Conservation (phyloP, 2,888 invertebrate species). For the Sphaerophoria taeniata region DNA sequence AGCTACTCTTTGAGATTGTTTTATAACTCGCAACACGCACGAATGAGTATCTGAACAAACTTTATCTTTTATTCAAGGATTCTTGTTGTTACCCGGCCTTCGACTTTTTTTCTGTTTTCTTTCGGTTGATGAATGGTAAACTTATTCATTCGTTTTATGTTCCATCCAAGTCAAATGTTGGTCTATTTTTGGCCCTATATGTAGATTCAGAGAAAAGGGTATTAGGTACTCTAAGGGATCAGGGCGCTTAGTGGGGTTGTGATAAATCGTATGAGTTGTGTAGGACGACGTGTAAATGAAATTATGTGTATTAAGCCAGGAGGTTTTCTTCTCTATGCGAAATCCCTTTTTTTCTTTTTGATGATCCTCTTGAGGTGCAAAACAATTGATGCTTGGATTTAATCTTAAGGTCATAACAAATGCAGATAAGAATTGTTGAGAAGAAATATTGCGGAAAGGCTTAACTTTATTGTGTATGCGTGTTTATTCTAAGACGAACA, state of each 20-base stretch:
- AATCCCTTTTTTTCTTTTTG: too few relatives aligned
- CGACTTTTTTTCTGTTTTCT: neutral
- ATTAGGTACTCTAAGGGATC: slow-evolving; percentile 6
- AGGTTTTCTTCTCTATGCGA: too few relatives aligned
- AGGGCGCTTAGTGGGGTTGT: neutral
- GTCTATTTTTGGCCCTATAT: slow-evolving; percentile 7
- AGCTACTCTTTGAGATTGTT: neutral
- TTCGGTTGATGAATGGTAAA: slow-evolving; percentile 27
- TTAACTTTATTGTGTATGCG: too few relatives aligned
- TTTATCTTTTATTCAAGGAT: slow-evolving; percentile 46
- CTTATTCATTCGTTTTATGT: slow-evolving; percentile 18
- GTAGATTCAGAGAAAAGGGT: neutral
- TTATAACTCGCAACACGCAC: slow-evolving; percentile 8
- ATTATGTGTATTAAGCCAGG: too few relatives aligned
- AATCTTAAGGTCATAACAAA: too few relatives aligned
- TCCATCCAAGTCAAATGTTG: slow-evolving; percentile 1
- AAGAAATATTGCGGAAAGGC: too few relatives aligned
- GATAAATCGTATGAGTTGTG: slow-evolving; percentile 3
- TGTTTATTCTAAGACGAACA: too few relatives aligned
- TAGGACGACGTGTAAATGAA: too few relatives aligned
- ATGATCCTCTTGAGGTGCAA: too few relatives aligned
- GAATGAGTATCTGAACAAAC: slow-evolving; percentile 38
- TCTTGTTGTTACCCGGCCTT: slow-evolving; percentile 32
- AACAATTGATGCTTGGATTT: too few relatives aligned
- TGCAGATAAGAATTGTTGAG: too few relatives aligned